Evolutionary conservation across 1,140 invertebrate genomes (phyloP), one percentile per base, ranked within the genome.

Genomic region (Pseudomyrmex gracilis): DNA sequence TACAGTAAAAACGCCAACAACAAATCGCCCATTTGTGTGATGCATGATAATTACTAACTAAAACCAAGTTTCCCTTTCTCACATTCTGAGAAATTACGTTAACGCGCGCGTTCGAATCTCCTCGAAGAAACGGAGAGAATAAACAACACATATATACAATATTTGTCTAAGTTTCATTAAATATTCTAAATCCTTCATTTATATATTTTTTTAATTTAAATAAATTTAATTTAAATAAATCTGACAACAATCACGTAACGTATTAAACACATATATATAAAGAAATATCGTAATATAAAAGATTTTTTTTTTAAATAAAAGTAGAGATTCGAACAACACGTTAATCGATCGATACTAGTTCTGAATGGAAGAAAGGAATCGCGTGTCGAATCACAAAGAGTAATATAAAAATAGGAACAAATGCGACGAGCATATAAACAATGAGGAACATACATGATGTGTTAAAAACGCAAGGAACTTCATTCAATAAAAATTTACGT

Each of bases 371-470:
- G 80, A 88, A 85, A 70, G 71, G 82, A 90, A 89, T 34, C 34
- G 7, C 87, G 78, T 76, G 78, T 86, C 43, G 73, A 86, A 84
- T 89, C 85, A 80, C 85, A 77, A 70, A 70, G 77, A 90, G 85
- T 83, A 88, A 89, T 91, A 92, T 87, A 91, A 92, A 91, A 92
- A 93, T 93, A 93, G 92, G 93, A 93, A 93, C 93, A 92, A 93
- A 92, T 84, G 55, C 57, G 22, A 84, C 60, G 74, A 34, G 34
- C 73, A 85, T 80, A 70, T 88, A 87, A 87, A 87, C 71, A 90
- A 90, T 82, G 89, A 93, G 91, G 92, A 93, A 93, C 92, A 93
- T 93, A 91, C 87, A 83, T 73, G 73, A 83, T 92, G 87, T 84
- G 91, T 87, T 83, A 91, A 92, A 93, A 88, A 88, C 90, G 88